These are phyloP conservation scores for Tetropium fuscum DNA, from an alignment of 2,888 invertebrate species.

Conservation along the genomic window DNA sequence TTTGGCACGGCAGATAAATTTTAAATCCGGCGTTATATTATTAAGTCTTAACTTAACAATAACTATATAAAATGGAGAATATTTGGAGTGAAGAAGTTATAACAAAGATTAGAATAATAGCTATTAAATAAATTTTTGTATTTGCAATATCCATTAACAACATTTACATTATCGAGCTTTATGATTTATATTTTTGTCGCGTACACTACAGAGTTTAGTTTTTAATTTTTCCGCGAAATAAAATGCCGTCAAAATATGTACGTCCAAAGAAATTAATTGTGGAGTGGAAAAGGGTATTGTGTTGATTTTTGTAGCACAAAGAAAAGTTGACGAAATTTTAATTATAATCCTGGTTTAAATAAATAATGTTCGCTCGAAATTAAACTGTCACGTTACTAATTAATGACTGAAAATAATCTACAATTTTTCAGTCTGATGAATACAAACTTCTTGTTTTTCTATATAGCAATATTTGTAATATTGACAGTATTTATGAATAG, in stretches of 20 bases:
- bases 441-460: conserved; percentile 1
- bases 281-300: conserved; percentile 4
- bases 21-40: too few relatives aligned
- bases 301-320: conserved; percentile 19
- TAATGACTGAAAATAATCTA: conserved; percentile 30
- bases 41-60: too few relatives aligned
- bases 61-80: too few relatives aligned
- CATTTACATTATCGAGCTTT: too few relatives aligned
- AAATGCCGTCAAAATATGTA: conserved; percentile 5
- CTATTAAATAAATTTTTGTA: too few relatives aligned
- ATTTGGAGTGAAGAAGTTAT: too few relatives aligned
- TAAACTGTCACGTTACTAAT: conserved; percentile 34
- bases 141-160: too few relatives aligned
- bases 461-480: too few relatives aligned
- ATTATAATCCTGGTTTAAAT: conserved; percentile 29
- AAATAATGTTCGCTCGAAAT: conserved; percentile 32
- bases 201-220: background rate
- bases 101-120: too few relatives aligned
- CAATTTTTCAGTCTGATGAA: conserved; percentile 19
- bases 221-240: conserved; percentile 8
- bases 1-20: too few relatives aligned
- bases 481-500: too few relatives aligned
- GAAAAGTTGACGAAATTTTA: conserved; percentile 34
- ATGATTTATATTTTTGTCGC: background rate
- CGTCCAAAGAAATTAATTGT: conserved; percentile 25